Evolutionary conservation across 2,113 vertebrate genomes (phyloP).

Genomic region (Corythaixoides concolor): DNA sequence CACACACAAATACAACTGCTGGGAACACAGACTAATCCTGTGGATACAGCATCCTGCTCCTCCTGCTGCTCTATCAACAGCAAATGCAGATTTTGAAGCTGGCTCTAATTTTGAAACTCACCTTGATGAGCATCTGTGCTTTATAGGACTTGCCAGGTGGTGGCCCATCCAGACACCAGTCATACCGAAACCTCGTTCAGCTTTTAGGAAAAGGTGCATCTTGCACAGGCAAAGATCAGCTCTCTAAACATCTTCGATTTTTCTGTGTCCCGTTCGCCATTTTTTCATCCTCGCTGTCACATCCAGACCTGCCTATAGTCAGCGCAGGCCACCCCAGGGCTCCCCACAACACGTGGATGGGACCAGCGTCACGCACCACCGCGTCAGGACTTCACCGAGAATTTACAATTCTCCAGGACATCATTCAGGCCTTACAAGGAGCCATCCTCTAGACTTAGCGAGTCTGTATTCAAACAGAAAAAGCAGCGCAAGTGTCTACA

Average conservation of each 20-base stretch:
- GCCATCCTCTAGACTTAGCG: not conserved
- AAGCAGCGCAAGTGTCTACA: fast-evolving
- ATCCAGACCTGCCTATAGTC: not conserved
- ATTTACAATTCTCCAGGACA: not conserved
- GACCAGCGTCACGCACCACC: not conserved
- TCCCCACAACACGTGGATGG: not conserved
- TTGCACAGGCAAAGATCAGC: not conserved
- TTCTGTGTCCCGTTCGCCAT: not conserved
- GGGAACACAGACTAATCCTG: not conserved
- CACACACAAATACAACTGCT: not conserved
- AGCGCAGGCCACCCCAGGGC: not conserved
- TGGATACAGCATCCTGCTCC: not conserved
- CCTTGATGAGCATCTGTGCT: not conserved
- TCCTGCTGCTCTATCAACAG: not conserved
- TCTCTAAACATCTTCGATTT: not conserved
- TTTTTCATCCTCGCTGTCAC: not conserved
- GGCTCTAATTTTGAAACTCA: not conserved
- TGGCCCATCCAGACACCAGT: not conserved
- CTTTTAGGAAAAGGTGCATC: not conserved
- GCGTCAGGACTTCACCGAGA: not conserved
- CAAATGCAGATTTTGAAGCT: not conserved
- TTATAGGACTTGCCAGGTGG: not conserved
- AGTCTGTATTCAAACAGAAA: not conserved
- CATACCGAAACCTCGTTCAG: not conserved
- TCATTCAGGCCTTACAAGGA: not conserved